Evolutionary conservation across 1,140 invertebrate genomes (phyloP).

Genomic region (Plutomurus gul): DNA sequence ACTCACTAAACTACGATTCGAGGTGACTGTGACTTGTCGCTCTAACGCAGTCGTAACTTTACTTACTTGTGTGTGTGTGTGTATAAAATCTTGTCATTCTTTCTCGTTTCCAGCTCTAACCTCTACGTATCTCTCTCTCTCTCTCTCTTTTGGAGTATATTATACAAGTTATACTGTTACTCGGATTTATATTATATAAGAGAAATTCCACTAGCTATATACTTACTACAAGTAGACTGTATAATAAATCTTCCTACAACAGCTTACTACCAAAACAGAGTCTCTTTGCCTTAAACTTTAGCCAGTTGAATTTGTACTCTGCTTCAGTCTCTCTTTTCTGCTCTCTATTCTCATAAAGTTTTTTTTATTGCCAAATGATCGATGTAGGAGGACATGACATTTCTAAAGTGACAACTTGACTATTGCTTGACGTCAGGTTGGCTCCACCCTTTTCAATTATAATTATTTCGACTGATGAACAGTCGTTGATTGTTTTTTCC

Average conservation of each 20-base stretch:
- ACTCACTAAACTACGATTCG: background rate
- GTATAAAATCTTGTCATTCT: too few relatives aligned
- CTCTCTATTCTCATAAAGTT: constrained; percentile 41
- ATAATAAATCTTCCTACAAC: too few relatives aligned
- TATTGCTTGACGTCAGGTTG: constrained; percentile 7
- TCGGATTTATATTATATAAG: too few relatives aligned
- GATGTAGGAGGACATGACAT: constrained; percentile 34
- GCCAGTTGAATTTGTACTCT: background rate
- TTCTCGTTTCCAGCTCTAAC: too few relatives aligned
- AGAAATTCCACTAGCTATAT: too few relatives aligned
- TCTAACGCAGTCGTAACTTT: background rate
- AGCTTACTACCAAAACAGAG: background rate
- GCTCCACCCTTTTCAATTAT: constrained; percentile 52
- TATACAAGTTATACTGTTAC: too few relatives aligned
- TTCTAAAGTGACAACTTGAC: constrained; percentile 33
- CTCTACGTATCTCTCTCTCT: too few relatives aligned
- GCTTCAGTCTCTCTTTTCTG: background rate
- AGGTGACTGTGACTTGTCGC: background rate
- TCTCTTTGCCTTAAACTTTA: constrained; percentile 20
- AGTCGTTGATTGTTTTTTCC: constrained; percentile 13
- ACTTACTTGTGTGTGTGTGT: background rate
- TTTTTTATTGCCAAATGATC: constrained; percentile 46
- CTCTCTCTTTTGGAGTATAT: too few relatives aligned
- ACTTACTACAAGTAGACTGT: too few relatives aligned
- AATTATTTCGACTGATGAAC: constrained; percentile 45